A percentile compares a stretch with the other conserved stretches of the same genome.
Conservation (phyloP, 23 tunicate genomes). For the Trididemnum miniatum region DNA sequence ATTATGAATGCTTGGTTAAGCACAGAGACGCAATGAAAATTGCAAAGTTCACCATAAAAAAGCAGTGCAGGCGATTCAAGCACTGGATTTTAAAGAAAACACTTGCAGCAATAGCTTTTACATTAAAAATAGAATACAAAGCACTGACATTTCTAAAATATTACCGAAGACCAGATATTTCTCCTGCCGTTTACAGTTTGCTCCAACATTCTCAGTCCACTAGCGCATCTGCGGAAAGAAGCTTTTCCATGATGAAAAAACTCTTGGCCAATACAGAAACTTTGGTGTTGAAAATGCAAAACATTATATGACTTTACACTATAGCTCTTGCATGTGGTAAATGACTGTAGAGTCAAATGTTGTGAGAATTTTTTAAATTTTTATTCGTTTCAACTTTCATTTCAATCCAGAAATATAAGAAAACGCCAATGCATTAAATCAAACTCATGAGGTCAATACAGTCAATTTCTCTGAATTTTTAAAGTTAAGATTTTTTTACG, state of each 20-base stretch:
- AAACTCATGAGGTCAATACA: too few species aligned
- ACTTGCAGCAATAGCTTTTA: background rate
- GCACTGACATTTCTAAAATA: background rate
- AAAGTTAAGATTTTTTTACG: too few species aligned
- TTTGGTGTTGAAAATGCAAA: background rate
- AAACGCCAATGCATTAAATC: too few species aligned
- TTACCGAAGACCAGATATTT: conserved; percentile 3
- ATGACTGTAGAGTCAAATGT: too few species aligned
- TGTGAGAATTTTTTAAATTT: too few species aligned
- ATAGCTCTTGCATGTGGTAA: background rate
- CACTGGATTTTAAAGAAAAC: conserved; percentile 3
- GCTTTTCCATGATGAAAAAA: conserved; percentile 12
- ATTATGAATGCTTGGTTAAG: conserved; percentile 4
- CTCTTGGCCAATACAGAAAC: conserved; percentile 26
- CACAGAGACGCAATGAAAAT: conserved; percentile 38
- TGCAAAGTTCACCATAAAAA: conserved; percentile 20
- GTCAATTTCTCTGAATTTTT: too few species aligned
- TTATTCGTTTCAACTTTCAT: too few species aligned
- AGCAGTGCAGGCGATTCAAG: background rate
- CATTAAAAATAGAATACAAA: conserved; percentile 6
- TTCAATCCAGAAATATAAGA: too few species aligned
- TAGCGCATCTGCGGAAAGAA: conserved; percentile 21
- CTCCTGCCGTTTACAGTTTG: background rate
- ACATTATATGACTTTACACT: conserved; percentile 12
- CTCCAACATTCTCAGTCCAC: background rate